Evolutionary conservation across 2,888 invertebrate species (phyloP), one percentile per base, ranked within the genome.

Genomic region (Drosophila kuntzei): DNA sequence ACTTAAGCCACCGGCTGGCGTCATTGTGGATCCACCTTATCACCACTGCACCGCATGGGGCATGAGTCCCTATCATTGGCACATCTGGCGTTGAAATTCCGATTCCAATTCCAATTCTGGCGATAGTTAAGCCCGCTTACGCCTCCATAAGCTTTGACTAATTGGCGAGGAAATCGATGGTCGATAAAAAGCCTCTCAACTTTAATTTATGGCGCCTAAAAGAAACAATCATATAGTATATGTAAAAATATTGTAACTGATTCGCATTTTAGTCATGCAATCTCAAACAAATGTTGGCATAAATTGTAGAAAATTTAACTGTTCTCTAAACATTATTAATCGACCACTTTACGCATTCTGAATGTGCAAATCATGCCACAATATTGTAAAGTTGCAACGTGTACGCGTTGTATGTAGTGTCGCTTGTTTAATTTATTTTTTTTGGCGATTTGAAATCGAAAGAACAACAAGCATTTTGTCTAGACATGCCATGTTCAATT

Each of bases 391-490:
- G 27, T 54, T 77, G 74, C 61, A 77, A 55, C 50, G 46, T 59
- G 41, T 39, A 18, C 14, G n/a, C 14, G 49, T 44, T 63, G 64
- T 51, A 16, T 18, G n/a, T 9, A 2, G n/a, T 18, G n/a, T 49
- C 5, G 32, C n/a, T 34, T 49, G 18, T 51, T 8, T 5, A 11
- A 22, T 25, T 20, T 20, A 39, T 25, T 22, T 8, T 25, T 59
- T 53, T 63, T 20, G 37, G 12, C 50, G 41, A 57, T 49, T 64
- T 34, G 39, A 81, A 81, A 49, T 66, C 37, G 49, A 76, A 86
- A 62, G 61, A 47, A 80, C 79, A 80, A 85, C 76, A 85, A 86
- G 74, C 87, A 71, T 80, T 89, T 78, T 72, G 84, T 89, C 76
- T 84, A 74, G 84, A 76, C 87, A 43, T 62, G 67, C 51, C 83